Evolutionary conservation across 2,113 vertebrate genomes (phyloP).

Genomic region (Podiceps cristatus): DNA sequence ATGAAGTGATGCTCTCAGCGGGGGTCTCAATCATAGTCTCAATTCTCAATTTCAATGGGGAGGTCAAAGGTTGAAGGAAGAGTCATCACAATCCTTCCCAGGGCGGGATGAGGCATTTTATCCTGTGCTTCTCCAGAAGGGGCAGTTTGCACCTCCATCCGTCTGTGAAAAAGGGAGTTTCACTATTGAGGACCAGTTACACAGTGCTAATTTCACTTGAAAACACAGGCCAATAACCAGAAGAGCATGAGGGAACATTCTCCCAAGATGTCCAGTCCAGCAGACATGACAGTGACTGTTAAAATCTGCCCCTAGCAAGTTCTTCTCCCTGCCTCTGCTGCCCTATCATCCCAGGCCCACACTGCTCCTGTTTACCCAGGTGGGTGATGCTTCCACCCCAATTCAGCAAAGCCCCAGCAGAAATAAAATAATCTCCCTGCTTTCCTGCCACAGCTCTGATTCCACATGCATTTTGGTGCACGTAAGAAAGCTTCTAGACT

Average conservation of each 20-base stretch:
- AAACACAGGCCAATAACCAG: not conserved
- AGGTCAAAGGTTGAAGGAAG: not conserved
- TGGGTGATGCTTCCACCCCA: not conserved
- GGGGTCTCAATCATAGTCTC: not conserved
- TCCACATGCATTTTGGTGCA: not conserved
- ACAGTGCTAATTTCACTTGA: not conserved
- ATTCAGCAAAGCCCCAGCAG: not conserved
- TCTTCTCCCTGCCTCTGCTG: not conserved
- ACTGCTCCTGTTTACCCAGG: not conserved
- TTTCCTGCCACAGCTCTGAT: not conserved
- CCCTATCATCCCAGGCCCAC: not conserved
- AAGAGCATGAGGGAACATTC: not conserved
- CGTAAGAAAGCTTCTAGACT: not conserved
- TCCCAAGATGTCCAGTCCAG: not conserved
- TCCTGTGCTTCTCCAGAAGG: not conserved
- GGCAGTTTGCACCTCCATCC: not conserved
- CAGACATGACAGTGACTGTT: not conserved
- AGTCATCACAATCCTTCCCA: fast-evolving
- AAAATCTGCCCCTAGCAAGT: not conserved
- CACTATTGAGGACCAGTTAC: not conserved
- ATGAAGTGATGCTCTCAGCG: not conserved
- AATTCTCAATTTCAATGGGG: not conserved
- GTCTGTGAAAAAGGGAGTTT: not conserved
- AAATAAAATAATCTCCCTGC: not conserved
- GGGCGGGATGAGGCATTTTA: not conserved